Conservation (phyloP, 2,113 vertebrate species). For the Cettia cetti region DNA sequence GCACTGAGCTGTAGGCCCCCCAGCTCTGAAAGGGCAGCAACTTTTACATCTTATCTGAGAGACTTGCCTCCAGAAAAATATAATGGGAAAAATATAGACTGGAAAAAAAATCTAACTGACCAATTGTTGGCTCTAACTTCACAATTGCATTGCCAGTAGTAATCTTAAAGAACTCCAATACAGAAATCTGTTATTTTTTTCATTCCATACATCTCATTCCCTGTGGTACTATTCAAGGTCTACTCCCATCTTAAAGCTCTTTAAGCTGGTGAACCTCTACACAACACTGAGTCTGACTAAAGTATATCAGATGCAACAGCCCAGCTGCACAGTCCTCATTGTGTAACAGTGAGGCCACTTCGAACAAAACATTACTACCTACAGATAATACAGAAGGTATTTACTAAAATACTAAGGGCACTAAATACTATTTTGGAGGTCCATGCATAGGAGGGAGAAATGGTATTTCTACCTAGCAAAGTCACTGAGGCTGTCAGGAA, state of each 20-base stretch:
- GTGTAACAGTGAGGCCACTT: background rate
- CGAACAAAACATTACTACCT: background rate
- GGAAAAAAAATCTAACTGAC: background rate
- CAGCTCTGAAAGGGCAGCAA: background rate
- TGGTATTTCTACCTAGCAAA: background rate
- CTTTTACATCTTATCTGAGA: background rate
- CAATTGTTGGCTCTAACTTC: background rate
- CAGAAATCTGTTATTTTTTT: background rate
- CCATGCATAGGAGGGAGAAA: background rate
- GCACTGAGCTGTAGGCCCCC: background rate
- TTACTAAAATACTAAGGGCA: background rate
- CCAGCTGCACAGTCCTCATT: background rate
- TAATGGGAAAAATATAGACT: background rate
- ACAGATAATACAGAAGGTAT: background rate
- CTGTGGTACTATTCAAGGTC: background rate
- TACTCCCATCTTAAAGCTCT: background rate
- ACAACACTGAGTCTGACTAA: background rate
- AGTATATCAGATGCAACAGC: background rate
- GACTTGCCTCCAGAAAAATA: background rate
- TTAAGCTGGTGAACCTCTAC: background rate
- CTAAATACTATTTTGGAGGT: background rate
- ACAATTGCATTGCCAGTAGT: background rate
- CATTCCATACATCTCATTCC: background rate
- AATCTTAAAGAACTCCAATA: background rate
- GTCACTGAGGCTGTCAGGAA: background rate